A percentile compares a stretch with the other conserved stretches of the same genome.
Conservation (phyloP, 2,888 invertebrate genomes). For the Crematogaster levior region DNA sequence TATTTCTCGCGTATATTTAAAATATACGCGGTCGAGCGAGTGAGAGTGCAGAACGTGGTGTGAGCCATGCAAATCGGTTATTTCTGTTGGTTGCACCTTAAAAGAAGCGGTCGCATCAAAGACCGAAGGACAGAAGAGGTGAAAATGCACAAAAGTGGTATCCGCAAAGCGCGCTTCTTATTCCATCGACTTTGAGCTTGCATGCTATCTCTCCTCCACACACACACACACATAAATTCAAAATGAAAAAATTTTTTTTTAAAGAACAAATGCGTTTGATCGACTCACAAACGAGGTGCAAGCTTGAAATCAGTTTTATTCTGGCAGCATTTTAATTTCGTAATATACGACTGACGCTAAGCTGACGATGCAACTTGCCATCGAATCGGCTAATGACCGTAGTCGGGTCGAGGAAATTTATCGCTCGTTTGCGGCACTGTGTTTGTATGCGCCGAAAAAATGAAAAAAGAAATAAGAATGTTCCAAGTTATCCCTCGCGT, state of each 20-base stretch:
- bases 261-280: background rate
- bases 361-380: conserved; percentile 70
- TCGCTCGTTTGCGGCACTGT: conserved; percentile 59
- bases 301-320: conserved; percentile 71
- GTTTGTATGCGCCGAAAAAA: conserved; percentile 19
- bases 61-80: conserved; percentile 49
- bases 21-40: background rate
- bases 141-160: conserved; percentile 10
- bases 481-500: conserved; percentile 57
- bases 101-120: conserved; percentile 23
- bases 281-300: background rate
- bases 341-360: conserved; percentile 63
- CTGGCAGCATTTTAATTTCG: conserved; percentile 74
- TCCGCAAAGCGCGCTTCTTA: background rate
- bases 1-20: conserved; percentile 30
- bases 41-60: conserved; percentile 21
- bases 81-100: conserved; percentile 44
- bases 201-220: too few species aligned
- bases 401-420: conserved; percentile 67
- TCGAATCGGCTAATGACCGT: conserved; percentile 68
- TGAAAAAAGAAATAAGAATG: conserved; percentile 6
- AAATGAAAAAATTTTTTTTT: background rate
- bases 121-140: background rate
- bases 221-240: too few species aligned
- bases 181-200: background rate